Base-by-base conservation (phyloP, 2,797 vertebrate genomes). In the Enteromius anoplus region DNA sequence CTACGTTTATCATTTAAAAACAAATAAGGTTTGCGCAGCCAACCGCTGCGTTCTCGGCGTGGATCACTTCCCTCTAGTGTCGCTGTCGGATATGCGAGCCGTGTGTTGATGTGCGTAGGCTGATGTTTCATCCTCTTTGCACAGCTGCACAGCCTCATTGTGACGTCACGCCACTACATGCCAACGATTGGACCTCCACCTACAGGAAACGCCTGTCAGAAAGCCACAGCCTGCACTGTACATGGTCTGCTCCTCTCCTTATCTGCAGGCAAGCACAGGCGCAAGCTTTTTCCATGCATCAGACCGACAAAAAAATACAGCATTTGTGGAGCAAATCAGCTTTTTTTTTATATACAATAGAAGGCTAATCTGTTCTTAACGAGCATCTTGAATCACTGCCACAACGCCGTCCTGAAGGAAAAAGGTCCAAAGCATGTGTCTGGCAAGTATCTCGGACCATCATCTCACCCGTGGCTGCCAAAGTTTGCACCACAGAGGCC, bases 381-480 rank as follows among this genome's bases (percentile, higher is more conserved):
- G 37, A 8, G 34, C 34, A 68, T 68, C 60, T 75, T 68, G 62
- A 29, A 4, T 26, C 47, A 68, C 84, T n/a, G 49, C 71, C 32
- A 55, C 1, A 5, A 84, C 72, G 23, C 79, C 79, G 85, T 37
- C 47, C 78, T 17, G 19, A 51, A 45, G 77, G 9, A 42, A 73
- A 62, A 65, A 40, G 26, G 71, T 45, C 3, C 75, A 19, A 47
- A 77, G 64, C 53, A 64, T 75, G 79, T 9, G 7, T 70, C 83
- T 89, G 85, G 86, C 81, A 87, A 84, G 29, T 82, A 65, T 78
- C 64, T 87, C 6, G 12, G 87, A 90, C 37, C 83, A 32, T 45
- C 75, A 85, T 90, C 87, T 87, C 60, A 80, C 82, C 73, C 51
- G 29, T 75, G 81, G 80, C 62, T 87, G 87, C 84, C 86, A 91